A percentile compares a stretch with the other conserved stretches of the same genome.
These are phyloP conservation scores for Drosophila pandora DNA, from an alignment of 1,140 invertebrate species.

Conservation along the genomic window DNA sequence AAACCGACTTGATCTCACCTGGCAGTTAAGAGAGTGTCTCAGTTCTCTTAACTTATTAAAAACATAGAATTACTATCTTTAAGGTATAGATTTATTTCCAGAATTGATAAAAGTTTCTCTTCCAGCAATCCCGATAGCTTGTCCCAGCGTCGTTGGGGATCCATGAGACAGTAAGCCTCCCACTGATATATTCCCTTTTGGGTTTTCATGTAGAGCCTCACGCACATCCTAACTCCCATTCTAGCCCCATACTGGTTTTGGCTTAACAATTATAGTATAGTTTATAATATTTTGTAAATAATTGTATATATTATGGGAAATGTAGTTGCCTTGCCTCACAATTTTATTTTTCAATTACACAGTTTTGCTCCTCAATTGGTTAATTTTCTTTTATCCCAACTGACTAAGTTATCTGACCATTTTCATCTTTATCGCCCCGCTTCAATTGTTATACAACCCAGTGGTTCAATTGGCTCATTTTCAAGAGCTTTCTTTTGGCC, in stretches of 20 bases:
- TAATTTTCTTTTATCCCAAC: conserved; percentile 7
- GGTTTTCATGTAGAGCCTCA: conserved; percentile 50
- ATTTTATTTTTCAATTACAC: conserved; percentile 15
- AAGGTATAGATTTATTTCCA: background rate
- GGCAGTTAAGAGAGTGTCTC: conserved; percentile 17
- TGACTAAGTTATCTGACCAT: conserved; percentile 23
- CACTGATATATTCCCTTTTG: conserved; percentile 10
- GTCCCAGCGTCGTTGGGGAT: conserved; percentile 90
- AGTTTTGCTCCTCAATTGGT: conserved; percentile 13
- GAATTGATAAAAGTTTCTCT: conserved; percentile 51
- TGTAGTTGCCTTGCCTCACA: background rate
- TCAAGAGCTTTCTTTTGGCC: conserved; percentile 34
- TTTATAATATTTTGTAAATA: conserved; percentile 8
- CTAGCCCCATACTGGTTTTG: conserved; percentile 54
- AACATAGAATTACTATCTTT: no score
- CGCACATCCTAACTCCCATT: conserved; percentile 37
- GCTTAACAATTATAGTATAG: conserved; percentile 14
- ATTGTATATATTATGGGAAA: conserved; percentile 6
- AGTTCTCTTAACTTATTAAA: conserved; percentile 53
- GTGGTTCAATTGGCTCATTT: conserved; percentile 31
- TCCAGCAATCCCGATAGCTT: conserved; percentile 88
- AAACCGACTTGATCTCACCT: conserved; percentile 37
- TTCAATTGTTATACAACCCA: conserved; percentile 37
- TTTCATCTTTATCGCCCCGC: conserved; percentile 10
- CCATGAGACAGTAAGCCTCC: conserved; percentile 89